Evolutionary conservation across 2,888 invertebrate species (phyloP), one percentile per base, ranked within the genome.

Genomic region (Pantelozetes paolii): DNA sequence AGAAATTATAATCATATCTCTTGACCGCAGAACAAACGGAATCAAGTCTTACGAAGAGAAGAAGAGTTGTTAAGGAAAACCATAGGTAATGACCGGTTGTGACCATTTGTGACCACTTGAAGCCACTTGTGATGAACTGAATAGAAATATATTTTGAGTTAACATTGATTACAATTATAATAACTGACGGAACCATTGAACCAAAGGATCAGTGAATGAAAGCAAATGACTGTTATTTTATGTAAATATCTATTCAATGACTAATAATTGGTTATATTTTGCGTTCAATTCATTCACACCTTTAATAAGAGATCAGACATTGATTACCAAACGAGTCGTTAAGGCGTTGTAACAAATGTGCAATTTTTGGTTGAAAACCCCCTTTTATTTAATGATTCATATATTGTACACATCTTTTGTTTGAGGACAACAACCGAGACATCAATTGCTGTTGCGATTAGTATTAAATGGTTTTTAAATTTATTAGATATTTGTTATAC

Each of bases 301-400:
- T 50, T 50, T 59, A 59, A 11, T 23, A 59, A 8, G 8, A 23
- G n/a, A 59, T 3, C 28, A 20, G 59, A 59, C 8, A 59, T 59
- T 59, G 30, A 20, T n/a, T n/a, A n/a, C n/a, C n/a, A n/a, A n/a
- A n/a, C 30, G 59, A 59, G 26, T 59, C 11, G 59, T 59, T 59
- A 30, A 59, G 30, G 59, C 59, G 59, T 30, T 59, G 59, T 59
- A 59, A 59, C 59, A 59, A 59, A 59, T 59, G 59, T 59, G 59
- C 59, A 59, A 59, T 59, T 59, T 59, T 59, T 32, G 28, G 59
- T 26, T 59, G 13, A 18, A 45, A 57, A 57, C 30, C n/a, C 57
- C 59, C 28, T 59, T 59, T 59, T 23, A 59, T 59, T 59, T 59
- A 59, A 23, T 23, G 28, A 59, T 28, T 32, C 59, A 18, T 59